Evolutionary conservation across 2,888 invertebrate species (phyloP).

Genomic region (Melinaea marsaeus): DNA sequence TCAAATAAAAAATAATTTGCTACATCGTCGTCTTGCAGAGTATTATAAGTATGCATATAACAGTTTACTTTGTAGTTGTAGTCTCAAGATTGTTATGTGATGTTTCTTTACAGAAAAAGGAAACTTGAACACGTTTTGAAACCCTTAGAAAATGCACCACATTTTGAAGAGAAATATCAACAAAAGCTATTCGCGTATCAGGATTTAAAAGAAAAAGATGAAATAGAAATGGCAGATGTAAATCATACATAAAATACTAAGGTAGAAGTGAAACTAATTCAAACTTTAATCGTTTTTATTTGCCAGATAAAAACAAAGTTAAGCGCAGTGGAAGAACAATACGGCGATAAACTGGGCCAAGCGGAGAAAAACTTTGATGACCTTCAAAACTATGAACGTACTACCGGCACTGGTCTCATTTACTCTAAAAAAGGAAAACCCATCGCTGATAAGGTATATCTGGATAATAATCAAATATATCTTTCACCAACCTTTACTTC

Average conservation of each 20-base stretch:
- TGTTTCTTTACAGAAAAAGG: conserved; percentile 50
- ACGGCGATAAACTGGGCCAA: conserved; percentile 43
- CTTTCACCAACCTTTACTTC: no score
- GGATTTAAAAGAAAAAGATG: conserved; percentile 58
- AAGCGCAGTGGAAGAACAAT: conserved; percentile 47
- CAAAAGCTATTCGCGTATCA: conserved; percentile 57
- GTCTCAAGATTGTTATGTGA: conserved; percentile 10
- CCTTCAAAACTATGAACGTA: conserved; percentile 56
- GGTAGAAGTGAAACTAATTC: not conserved
- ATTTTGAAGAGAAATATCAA: conserved; percentile 69
- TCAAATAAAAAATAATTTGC: conserved; percentile 62
- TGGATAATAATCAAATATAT: not conserved
- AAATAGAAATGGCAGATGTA: conserved; percentile 60
- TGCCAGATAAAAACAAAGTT: conserved; percentile 58
- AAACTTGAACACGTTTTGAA: conserved; percentile 69
- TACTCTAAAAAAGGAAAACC: conserved; percentile 71
- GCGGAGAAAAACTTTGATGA: conserved; percentile 56
- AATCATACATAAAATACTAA: conserved; percentile 25
- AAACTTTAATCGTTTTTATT: not conserved
- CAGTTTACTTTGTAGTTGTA: conserved; percentile 7
- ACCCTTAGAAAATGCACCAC: conserved; percentile 53
- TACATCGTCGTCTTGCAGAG: conserved; percentile 66
- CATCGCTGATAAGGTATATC: conserved; percentile 65
- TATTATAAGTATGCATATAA: conserved; percentile 59
- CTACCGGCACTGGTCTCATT: conserved; percentile 63